Conservation (phyloP, 1,140 invertebrate species). For the Oncopodura yosiiana region DNA sequence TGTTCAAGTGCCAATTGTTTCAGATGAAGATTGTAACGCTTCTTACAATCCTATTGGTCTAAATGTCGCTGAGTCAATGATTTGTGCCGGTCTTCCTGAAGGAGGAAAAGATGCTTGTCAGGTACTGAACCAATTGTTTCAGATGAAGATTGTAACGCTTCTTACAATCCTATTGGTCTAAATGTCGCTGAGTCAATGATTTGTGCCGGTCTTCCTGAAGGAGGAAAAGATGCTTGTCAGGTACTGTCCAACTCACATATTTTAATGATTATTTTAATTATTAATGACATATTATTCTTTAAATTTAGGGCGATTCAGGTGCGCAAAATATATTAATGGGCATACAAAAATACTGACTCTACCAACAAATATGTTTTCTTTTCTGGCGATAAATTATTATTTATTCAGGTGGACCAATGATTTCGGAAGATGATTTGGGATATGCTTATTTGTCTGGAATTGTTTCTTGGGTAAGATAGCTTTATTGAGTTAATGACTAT, state of each 20-base stretch:
- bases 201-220: background rate
- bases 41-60: conserved; percentile 11
- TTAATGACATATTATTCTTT: too few relatives aligned
- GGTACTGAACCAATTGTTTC: conserved; percentile 26
- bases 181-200: background rate
- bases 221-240: conserved; percentile 5
- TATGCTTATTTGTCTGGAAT: conserved; percentile 5
- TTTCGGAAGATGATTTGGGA: background rate
- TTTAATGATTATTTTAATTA: too few relatives aligned
- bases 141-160: background rate
- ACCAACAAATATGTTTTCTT: too few relatives aligned
- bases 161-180: background rate
- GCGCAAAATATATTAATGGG: too few relatives aligned
- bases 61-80: conserved; percentile 31
- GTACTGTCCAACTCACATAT: too few relatives aligned
- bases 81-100: conserved; percentile 40
- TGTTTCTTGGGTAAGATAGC: conserved; percentile 1
- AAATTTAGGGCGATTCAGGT: too few relatives aligned
- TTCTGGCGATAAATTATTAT: too few relatives aligned
- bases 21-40: conserved; percentile 1
- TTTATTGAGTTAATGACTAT: too few relatives aligned
- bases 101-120: conserved; percentile 44
- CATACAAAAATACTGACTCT: too few relatives aligned
- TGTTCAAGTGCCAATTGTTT: conserved; percentile 11
- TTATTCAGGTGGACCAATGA: conserved; percentile 22